Evolutionary conservation across 2,797 vertebrate species (phyloP), one percentile per base, ranked within the genome.

Genomic region (Eremophila alpestris): DNA sequence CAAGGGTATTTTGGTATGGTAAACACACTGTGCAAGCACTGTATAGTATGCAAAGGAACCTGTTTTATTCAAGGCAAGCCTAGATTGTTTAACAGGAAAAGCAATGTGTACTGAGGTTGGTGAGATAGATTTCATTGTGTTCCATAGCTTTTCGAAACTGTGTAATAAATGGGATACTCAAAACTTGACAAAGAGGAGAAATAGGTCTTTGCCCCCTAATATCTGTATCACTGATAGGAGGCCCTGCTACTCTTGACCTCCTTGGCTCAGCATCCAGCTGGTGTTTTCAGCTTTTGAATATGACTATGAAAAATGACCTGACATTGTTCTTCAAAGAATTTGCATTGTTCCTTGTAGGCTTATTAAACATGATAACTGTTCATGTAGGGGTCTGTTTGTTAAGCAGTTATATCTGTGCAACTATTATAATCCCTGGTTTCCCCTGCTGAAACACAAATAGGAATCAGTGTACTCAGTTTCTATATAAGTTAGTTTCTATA

Each of bases 41-140:
- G 52, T 20, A 49, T 1, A 3, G 9, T 46, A 46, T 63, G 55
- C 63, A 67, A 90, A 86, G 14, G 24, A 78, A 63, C 32, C 23
- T 1, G 0, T 48, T 87, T 91, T 63, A 51, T 76, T 79, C 26
- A 41, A 30, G 34, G 32, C 13, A 63, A 87, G 26, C 43, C 43
- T 74, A 49, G 41, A 64, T 40, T 93, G 83, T 87, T 92, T 90
- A 94, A 90, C 78, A 92, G 78, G 86, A 93, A 94, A 90, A 34
- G 20, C 18, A 87, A 43, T 48, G 58, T 89, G n/a, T 81, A 75
- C 49, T 67, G 78, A 87, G 26, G 38, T 36, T 74, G 40, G 30
- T 60, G 71, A 82, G 81, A 76, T 20, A 94, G 78, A 81, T 71
- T 94, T 90, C 52, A 54, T 34, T 48, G 45, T 70, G 45, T 70